These are phyloP conservation scores for Chydorus sphaericus DNA, from an alignment of 2,888 invertebrate species.

Conservation along the genomic window DNA sequence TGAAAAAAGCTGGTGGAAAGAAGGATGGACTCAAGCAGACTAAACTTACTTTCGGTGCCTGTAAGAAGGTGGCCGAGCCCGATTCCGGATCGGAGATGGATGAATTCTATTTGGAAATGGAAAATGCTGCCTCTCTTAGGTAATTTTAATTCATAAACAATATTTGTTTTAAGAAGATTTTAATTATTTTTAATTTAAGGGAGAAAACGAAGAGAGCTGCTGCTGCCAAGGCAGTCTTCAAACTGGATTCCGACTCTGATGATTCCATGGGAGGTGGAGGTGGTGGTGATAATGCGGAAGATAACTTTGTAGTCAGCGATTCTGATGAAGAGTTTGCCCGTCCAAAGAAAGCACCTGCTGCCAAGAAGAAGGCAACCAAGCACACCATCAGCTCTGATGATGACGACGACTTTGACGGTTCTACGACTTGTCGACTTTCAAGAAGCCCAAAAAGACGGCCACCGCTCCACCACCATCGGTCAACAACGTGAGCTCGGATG, in stretches of 20 bases:
- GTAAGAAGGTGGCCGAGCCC: slow-evolving; percentile 24
- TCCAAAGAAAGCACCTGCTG: no score
- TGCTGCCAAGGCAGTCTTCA: neutral
- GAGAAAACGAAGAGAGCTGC: slow-evolving; percentile 4
- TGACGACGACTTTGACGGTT: no score
- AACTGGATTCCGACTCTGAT: neutral
- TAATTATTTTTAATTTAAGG: no score
- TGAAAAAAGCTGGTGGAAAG: slow-evolving; percentile 1
- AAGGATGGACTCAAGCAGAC: slow-evolving; percentile 49
- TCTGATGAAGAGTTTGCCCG: slow-evolving; percentile 7
- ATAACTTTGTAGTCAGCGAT: neutral
- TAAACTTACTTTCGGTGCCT: slow-evolving; percentile 48
- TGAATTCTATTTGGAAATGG: slow-evolving; percentile 16
- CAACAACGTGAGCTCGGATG: neutral
- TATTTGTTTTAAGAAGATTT: no score
- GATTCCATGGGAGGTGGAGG: neutral
- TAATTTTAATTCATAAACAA: no score
- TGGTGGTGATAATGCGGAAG: neutral
- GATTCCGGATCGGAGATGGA: slow-evolving; percentile 16
- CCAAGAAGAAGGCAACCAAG: no score
- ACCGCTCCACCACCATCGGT: no score
- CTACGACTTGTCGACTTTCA: no score
- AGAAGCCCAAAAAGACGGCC: slow-evolving; percentile 15
- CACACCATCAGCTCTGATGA: no score
- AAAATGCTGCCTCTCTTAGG: slow-evolving; percentile 10